Conservation (phyloP, 2,113 vertebrate species). For the Myiozetetes cayanensis region DNA sequence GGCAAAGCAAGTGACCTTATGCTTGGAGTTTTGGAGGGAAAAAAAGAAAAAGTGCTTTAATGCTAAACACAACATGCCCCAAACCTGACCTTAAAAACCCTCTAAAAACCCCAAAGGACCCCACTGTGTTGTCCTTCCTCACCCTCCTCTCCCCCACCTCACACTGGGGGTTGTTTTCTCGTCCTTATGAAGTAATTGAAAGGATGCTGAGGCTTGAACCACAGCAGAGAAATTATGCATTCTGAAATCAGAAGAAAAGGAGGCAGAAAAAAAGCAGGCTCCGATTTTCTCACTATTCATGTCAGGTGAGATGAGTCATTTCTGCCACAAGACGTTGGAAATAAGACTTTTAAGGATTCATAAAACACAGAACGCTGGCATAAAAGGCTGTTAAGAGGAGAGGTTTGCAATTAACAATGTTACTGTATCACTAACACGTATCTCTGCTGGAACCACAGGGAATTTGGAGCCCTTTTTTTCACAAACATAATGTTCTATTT, state of each 20-base stretch:
- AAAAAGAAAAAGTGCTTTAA: background rate
- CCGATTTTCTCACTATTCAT: background rate
- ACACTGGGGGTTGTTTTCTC: background rate
- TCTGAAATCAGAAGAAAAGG: conserved; percentile 9
- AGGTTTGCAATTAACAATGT: conserved; percentile 2
- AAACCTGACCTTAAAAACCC: background rate
- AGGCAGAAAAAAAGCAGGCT: background rate
- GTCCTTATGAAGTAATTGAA: background rate
- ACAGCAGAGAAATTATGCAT: background rate
- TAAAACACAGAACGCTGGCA: background rate
- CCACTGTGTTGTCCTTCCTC: background rate
- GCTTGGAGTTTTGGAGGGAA: background rate
- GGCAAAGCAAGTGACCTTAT: background rate
- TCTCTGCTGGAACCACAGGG: background rate
- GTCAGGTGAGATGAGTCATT: conserved; percentile 39
- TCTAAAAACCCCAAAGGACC: background rate
- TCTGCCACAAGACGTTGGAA: background rate
- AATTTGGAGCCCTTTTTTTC: background rate
- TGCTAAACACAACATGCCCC: background rate
- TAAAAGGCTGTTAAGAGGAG: background rate
- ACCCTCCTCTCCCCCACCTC: background rate
- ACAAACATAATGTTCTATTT: conserved; percentile 33
- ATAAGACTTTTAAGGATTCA: conserved; percentile 5
- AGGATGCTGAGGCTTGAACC: background rate
- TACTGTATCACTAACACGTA: background rate